phyloP scores from a whole-genome alignment of 2,888 invertebrate genomes.

The Mythimna ferrago region DNA sequence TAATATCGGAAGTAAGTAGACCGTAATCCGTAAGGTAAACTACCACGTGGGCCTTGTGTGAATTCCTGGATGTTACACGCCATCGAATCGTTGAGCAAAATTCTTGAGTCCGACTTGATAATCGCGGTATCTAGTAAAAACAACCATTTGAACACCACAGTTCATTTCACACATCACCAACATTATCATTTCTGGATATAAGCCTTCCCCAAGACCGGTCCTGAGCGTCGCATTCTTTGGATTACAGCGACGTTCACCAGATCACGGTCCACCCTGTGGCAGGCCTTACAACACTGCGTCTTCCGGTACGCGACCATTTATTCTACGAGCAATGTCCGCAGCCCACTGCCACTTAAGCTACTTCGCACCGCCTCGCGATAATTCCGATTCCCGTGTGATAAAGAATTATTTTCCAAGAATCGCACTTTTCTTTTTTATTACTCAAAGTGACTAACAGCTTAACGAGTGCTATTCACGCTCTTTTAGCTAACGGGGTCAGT shows the following conservation, averaged over 20 bases:
- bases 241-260: too few species aligned
- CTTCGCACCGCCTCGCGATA: not conserved
- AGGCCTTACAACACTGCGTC: too few species aligned
- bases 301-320: too few species aligned
- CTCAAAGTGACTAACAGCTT: constrained; percentile 25
- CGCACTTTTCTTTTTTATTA: constrained; percentile 35
- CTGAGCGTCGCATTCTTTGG: too few species aligned
- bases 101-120: too few species aligned
- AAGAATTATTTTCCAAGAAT: constrained; percentile 2
- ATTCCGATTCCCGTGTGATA: constrained; percentile 1
- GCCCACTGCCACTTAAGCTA: not conserved
- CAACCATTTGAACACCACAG: too few species aligned
- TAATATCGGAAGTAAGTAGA: too few species aligned
- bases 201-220: too few species aligned
- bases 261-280: too few species aligned
- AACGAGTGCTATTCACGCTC: constrained; percentile 45
- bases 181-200: too few species aligned
- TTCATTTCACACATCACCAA: too few species aligned
- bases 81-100: not conserved
- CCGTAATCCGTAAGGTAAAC: not conserved
- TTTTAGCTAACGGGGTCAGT: constrained; percentile 43
- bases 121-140: too few species aligned
- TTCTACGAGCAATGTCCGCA: not conserved
- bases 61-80: not conserved
- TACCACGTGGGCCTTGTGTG: not conserved